Evolutionary conservation across 2,888 invertebrate genomes (phyloP).

Genomic region (Nymphalis polychloros): DNA sequence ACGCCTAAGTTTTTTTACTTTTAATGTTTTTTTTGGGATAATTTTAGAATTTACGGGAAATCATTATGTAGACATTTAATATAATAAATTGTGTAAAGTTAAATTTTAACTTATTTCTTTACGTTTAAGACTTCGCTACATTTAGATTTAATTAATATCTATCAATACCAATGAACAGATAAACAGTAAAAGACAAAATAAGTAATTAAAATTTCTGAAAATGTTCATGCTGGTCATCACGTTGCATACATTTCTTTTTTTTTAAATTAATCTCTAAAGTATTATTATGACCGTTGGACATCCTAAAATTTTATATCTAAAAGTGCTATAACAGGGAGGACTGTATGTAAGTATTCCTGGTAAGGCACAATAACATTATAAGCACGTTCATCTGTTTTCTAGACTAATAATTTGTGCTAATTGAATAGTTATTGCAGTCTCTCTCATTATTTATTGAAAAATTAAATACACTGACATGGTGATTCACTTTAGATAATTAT

Average conservation of each 20-base stretch:
- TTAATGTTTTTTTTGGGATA: conserved; percentile 19
- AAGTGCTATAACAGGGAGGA: not conserved
- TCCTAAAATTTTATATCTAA: not conserved
- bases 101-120: conserved; percentile 64
- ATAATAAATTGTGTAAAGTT: conserved; percentile 67
- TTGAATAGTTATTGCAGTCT: no score
- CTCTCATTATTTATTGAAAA: no score
- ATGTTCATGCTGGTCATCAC: not conserved
- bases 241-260: not conserved
- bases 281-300: not conserved
- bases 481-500: no score
- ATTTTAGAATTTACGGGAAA: conserved; percentile 60
- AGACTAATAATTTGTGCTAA: not conserved
- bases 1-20: conserved; percentile 17
- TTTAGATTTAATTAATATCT: conserved; percentile 25
- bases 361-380: conserved; percentile 50
- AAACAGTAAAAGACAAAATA: conserved; percentile 18
- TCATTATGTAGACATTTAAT: conserved; percentile 58
- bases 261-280: not conserved
- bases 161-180: conserved; percentile 45
- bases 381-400: not conserved
- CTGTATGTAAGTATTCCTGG: conserved; percentile 22
- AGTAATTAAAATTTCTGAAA: not conserved
- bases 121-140: conserved; percentile 40
- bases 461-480: no score